A percentile compares a stretch with the other conserved stretches of the same genome.
phyloP scores from a whole-genome alignment of 2,113 vertebrate genomes.

The Pandion haliaetus region DNA sequence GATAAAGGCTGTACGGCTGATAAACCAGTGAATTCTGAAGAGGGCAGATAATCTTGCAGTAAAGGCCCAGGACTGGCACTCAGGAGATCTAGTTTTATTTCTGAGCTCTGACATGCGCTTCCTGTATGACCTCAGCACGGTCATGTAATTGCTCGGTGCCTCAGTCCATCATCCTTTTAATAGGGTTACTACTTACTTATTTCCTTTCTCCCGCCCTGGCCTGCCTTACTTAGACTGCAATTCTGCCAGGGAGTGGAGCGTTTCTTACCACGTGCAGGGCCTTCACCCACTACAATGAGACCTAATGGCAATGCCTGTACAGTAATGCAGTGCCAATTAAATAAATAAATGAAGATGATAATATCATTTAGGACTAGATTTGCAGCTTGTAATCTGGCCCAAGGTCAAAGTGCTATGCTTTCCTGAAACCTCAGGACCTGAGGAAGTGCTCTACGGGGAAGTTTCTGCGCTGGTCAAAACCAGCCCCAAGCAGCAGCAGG shows the following conservation, averaged over 20 bases:
- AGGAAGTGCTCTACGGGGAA: accelerated
- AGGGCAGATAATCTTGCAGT: neutral
- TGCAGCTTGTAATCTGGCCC: neutral
- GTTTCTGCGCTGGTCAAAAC: neutral
- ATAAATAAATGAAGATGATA: conserved; percentile 26
- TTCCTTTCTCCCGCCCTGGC: conserved; percentile 55
- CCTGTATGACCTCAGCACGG: conserved; percentile 53
- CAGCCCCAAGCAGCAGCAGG: neutral
- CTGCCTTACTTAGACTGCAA: conserved; percentile 24
- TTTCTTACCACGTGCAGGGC: conserved; percentile 23
- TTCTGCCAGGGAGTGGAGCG: conserved; percentile 33
- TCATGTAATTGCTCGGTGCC: conserved; percentile 47
- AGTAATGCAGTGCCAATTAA: conserved; percentile 47
- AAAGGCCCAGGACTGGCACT: neutral
- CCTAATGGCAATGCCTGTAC: neutral
- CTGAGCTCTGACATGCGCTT: conserved; percentile 27
- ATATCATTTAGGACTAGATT: neutral
- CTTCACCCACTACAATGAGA: conserved; percentile 28
- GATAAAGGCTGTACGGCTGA: neutral
- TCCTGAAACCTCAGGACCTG: neutral
- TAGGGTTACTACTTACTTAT: conserved; percentile 40
- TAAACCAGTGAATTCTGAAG: neutral
- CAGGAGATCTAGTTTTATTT: neutral
- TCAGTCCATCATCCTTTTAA: conserved; percentile 53
- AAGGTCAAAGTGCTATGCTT: neutral